A percentile compares a stretch with the other conserved stretches of the same genome.
Evolutionary conservation across 2,797 vertebrate genomes (phyloP).

Genomic region (Danio choprae): DNA sequence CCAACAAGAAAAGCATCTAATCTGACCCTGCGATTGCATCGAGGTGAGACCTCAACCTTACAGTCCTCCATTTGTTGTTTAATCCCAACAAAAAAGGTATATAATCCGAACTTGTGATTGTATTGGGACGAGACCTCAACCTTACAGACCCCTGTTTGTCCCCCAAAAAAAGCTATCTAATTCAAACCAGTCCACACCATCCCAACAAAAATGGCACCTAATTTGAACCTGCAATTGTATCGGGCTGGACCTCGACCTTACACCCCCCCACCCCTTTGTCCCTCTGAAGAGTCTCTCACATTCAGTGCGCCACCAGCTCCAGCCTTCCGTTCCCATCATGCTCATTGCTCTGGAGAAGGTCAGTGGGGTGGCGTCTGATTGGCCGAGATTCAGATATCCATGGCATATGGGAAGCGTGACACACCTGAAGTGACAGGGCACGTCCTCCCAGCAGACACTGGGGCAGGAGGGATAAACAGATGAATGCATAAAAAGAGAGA

Average conservation of each 20-base stretch:
- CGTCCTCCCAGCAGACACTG: constrained; percentile 61
- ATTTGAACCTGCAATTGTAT: constrained; percentile 32
- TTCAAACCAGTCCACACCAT: not conserved
- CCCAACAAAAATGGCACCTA: constrained; percentile 39
- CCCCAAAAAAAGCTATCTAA: too few relatives aligned
- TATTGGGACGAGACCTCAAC: too few relatives aligned
- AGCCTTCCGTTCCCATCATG: constrained; percentile 80
- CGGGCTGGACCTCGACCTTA: constrained; percentile 22
- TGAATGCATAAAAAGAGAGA: constrained; percentile 83
- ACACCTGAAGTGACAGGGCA: constrained; percentile 77
- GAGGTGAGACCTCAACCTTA: constrained; percentile 22
- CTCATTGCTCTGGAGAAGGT: constrained; percentile 76
- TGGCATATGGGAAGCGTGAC: constrained; percentile 65
- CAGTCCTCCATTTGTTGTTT: not conserved
- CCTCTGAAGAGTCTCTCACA: constrained; percentile 23
- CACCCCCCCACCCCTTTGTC: not conserved
- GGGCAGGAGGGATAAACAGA: constrained; percentile 77
- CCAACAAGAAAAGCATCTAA: constrained; percentile 35
- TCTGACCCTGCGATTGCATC: constrained; percentile 22
- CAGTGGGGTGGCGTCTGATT: constrained; percentile 75
- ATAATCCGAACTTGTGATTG: too few relatives aligned
- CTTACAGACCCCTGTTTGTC: too few relatives aligned
- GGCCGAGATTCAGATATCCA: constrained; percentile 66
- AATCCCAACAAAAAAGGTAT: too few relatives aligned
- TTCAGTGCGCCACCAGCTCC: constrained; percentile 76